phyloP scores from a whole-genome alignment of 1,140 invertebrate species.

The Rhopalosiphum maidis region DNA sequence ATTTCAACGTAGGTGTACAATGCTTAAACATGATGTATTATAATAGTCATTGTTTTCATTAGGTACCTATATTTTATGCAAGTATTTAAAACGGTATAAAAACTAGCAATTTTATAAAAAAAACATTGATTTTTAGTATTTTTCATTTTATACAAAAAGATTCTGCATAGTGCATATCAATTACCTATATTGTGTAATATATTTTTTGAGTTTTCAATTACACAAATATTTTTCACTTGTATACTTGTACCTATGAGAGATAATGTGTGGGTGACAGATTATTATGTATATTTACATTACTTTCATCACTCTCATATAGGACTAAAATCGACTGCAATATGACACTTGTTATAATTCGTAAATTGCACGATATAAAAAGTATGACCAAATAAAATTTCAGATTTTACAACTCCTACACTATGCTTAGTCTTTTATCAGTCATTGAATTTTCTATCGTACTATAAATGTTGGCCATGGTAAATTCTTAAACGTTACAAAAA shows the following conservation, averaged over 20 bases:
- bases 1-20: neutral
- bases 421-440: neutral
- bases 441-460: neutral
- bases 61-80: neutral
- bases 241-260: no score
- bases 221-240: neutral
- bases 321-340: no score
- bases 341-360: neutral
- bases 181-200: neutral
- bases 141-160: neutral
- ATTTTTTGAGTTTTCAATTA: neutral
- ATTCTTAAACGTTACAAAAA: neutral
- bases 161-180: neutral
- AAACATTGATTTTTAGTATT: neutral
- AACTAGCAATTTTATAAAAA: neutral
- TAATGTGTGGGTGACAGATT: neutral
- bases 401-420: neutral
- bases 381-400: neutral
- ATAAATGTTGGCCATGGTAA: neutral
- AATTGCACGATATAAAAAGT: neutral
- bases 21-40: neutral
- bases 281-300: no score
- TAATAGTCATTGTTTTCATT: neutral
- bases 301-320: no score
- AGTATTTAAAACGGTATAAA: neutral